phyloP scores from a whole-genome alignment of 35 echinoderm and acorn worm genomes.

The Diadema setosum region DNA sequence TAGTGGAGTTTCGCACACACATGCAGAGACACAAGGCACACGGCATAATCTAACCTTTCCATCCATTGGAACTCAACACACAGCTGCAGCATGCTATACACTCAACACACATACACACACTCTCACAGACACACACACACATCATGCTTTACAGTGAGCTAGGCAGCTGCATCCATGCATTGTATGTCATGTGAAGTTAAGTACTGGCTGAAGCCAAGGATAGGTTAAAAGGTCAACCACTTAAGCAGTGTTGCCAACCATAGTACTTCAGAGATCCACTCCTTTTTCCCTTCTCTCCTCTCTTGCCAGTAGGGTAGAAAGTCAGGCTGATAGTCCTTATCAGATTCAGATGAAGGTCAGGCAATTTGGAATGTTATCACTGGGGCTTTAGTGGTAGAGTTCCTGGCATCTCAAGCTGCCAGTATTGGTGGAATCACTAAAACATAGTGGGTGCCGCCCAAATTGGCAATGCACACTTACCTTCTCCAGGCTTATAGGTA shows the following conservation, averaged over 20 bases:
- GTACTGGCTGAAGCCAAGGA: neutral
- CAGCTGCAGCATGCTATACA: too few species aligned
- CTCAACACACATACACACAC: neutral
- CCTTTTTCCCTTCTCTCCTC: too few species aligned
- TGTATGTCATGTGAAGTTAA: constrained; percentile 17
- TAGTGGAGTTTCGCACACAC: too few species aligned
- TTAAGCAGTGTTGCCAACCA: constrained; percentile 18
- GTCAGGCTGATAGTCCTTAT: too few species aligned
- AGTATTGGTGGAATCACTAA: too few species aligned
- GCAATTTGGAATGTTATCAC: too few species aligned
- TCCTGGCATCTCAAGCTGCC: too few species aligned
- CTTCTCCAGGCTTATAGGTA: neutral
- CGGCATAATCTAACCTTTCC: neutral
- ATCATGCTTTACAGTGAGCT: too few species aligned
- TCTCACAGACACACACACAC: neutral
- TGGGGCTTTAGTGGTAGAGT: too few species aligned
- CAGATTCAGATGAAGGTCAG: too few species aligned
- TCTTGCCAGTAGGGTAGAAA: too few species aligned
- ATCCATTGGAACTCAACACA: neutral
- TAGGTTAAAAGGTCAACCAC: constrained; percentile 13
- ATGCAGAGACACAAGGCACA: neutral
- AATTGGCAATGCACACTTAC: constrained; percentile 13
- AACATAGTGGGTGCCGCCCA: neutral
- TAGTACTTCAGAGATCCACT: neutral
- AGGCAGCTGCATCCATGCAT: neutral